Percentiles rank a stretch among this genome's conserved stretches.
Evolutionary conservation across 2,888 invertebrate species (phyloP).

Genomic region (Chaitophorus viminalis): DNA sequence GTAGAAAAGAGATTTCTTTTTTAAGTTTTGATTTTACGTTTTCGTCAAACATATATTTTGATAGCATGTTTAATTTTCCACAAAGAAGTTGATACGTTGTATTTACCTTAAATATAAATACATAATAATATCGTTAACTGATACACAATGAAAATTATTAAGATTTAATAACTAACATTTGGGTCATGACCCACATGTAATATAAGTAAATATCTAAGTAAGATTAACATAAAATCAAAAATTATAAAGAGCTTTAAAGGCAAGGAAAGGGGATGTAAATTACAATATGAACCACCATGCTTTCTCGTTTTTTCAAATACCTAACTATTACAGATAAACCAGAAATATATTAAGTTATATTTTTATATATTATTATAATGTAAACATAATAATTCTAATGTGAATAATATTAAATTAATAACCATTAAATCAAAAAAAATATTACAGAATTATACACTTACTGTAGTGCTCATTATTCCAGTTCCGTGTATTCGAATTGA

Average conservation of each 20-base stretch:
- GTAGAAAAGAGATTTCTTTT: conserved; percentile 86
- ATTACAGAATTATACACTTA: conserved; percentile 66
- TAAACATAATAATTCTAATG: not conserved
- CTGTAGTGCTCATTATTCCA: conserved; percentile 95
- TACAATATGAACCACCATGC: no score
- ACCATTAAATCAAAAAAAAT: conserved; percentile 45
- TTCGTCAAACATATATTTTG: conserved; percentile 97
- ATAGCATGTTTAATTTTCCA: conserved; percentile 92
- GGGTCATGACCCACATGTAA: no score
- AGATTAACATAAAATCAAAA: no score
- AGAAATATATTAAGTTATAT: not conserved
- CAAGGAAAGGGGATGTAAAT: no score
- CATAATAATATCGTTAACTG: not conserved
- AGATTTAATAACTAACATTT: no score
- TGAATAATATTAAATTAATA: not conserved
- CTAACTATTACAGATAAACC: no score
- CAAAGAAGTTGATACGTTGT: conserved; percentile 93
- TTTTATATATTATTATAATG: not conserved
- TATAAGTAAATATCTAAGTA: no score
- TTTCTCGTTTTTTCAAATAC: no score
- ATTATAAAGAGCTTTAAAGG: no score
- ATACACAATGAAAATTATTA: not conserved
- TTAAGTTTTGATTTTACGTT: conserved; percentile 94
- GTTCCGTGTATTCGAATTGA: conserved; percentile 96
- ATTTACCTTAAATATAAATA: conserved; percentile 71